Evolutionary conservation across 2,888 invertebrate species (phyloP).

Genomic region (Cremastinae sp.): DNA sequence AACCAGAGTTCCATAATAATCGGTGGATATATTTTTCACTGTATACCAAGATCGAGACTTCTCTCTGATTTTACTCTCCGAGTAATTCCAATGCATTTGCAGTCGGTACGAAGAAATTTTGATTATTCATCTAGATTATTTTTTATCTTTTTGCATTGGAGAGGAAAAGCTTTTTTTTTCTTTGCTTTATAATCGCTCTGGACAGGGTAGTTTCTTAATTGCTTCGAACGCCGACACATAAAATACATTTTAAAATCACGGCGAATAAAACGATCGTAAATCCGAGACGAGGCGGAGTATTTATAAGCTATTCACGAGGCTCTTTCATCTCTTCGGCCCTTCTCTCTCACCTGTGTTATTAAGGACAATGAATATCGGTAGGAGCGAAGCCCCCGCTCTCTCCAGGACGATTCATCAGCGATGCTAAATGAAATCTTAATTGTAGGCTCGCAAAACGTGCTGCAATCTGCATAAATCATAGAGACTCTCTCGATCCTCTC

Average conservation of each 20-base stretch:
- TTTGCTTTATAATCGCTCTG: slow-evolving; percentile 42
- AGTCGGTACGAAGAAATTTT: no score
- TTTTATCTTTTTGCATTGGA: neutral
- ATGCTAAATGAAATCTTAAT: slow-evolving; percentile 74
- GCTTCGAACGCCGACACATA: slow-evolving; percentile 33
- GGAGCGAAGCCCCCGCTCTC: slow-evolving; percentile 38
- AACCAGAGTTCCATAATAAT: no score
- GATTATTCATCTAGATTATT: no score
- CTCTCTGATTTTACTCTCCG: no score
- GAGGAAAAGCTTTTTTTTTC: neutral
- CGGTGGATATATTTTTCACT: no score
- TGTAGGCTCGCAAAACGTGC: slow-evolving; percentile 66
- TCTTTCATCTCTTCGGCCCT: slow-evolving; percentile 53
- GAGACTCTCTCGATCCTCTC: slow-evolving; percentile 3
- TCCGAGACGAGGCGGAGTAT: slow-evolving; percentile 46
- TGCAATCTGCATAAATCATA: slow-evolving; percentile 73
- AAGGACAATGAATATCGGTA: slow-evolving; percentile 70
- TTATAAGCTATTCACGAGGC: slow-evolving; percentile 44
- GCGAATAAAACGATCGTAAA: slow-evolving; percentile 58
- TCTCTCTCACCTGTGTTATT: slow-evolving; percentile 68
- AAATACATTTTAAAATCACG: slow-evolving; percentile 33
- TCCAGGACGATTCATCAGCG: slow-evolving; percentile 65
- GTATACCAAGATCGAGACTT: no score
- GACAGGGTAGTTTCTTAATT: slow-evolving; percentile 56
- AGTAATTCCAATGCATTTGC: no score